Conservation (phyloP, 1,140 invertebrate genomes). For the Whitmania pigra region DNA sequence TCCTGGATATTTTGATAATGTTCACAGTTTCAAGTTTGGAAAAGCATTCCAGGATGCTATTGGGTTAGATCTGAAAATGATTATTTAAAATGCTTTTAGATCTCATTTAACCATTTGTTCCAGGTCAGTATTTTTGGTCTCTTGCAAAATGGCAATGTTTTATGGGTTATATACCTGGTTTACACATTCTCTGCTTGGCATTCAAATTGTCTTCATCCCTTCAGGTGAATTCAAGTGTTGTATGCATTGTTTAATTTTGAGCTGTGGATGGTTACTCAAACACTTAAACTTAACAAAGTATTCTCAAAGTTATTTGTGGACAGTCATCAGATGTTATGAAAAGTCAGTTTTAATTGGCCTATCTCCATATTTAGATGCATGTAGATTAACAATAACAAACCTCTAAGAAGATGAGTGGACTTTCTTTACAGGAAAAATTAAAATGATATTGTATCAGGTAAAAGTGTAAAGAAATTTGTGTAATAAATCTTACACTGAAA, state of each 20-base stretch:
- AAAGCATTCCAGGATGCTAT: constrained; percentile 60
- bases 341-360: background rate
- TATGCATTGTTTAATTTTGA: constrained; percentile 1
- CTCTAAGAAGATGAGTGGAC: no score
- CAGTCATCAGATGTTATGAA: background rate
- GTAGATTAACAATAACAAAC: no score
- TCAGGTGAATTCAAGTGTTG: constrained; percentile 51
- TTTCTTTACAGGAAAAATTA: no score
- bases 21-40: constrained; percentile 50
- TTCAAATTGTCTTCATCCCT: constrained; percentile 86
- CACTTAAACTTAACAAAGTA: background rate
- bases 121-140: constrained; percentile 69
- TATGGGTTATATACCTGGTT: constrained; percentile 97
- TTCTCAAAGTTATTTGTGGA: no score
- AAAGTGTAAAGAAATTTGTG: no score
- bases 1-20: constrained; percentile 32
- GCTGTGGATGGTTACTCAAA: background rate
- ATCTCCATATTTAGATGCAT: no score
- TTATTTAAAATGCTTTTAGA: no score
- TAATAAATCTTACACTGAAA: no score
- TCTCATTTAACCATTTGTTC: constrained; percentile 11
- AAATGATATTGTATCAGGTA: no score
- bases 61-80: constrained; percentile 27
- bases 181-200: constrained; percentile 83
- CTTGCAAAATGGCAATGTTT: constrained; percentile 89